These are phyloP conservation scores for Henicopernis longicauda DNA, from an alignment of 2,113 vertebrate species.

Conservation along the genomic window DNA sequence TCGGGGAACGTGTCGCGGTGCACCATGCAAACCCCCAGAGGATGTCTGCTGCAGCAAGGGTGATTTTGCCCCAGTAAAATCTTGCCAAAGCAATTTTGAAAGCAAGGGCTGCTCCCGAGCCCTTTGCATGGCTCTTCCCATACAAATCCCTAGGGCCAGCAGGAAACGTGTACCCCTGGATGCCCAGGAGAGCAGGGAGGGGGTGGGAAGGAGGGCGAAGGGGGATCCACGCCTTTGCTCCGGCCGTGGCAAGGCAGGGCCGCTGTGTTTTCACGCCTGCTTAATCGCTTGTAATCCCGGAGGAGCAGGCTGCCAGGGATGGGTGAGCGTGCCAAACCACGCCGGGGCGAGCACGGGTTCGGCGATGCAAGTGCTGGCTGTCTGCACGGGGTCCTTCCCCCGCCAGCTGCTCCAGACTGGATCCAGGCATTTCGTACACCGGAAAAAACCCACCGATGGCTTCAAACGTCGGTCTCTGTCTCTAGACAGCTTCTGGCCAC, in stretches of 20 bases:
- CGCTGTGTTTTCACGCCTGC: not conserved
- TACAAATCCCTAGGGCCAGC: not conserved
- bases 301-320: not conserved
- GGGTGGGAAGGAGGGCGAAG: not conserved
- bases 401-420: not conserved
- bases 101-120: not conserved
- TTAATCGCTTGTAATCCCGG: not conserved
- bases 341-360: not conserved
- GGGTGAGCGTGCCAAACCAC: accelerated
- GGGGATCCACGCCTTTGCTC: not conserved
- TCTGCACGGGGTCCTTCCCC: not conserved
- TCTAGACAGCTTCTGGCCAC: not conserved
- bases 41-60: not conserved
- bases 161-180: not conserved
- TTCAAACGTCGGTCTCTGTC: not conserved
- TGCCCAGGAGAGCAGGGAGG: not conserved
- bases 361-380: not conserved
- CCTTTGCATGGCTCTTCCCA: not conserved
- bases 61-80: not conserved
- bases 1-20: accelerated
- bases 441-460: not conserved
- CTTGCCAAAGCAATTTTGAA: not conserved
- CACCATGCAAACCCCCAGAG: not conserved
- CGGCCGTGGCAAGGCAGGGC: not conserved
- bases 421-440: not conserved